phyloP scores from a whole-genome alignment of 2,888 invertebrate genomes.

The Coenonympha glycerion region DNA sequence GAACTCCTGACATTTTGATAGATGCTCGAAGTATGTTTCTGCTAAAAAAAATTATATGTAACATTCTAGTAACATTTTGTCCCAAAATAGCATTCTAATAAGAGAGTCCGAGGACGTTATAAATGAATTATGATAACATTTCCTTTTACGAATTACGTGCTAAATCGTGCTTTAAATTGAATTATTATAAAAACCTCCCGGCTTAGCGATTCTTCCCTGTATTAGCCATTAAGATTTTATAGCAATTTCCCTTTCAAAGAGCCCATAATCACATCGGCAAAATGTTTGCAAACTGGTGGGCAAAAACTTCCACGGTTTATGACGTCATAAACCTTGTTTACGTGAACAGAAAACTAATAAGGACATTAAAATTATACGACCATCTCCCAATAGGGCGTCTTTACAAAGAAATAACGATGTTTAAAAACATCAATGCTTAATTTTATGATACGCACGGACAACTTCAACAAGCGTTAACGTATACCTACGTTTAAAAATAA shows the following conservation, averaged over 20 bases:
- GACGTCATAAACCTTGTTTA: constrained; percentile 54
- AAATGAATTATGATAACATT: constrained; percentile 1
- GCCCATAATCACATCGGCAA: constrained; percentile 22
- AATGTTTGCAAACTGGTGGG: constrained; percentile 31
- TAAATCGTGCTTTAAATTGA: constrained; percentile 9
- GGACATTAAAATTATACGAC: constrained; percentile 61
- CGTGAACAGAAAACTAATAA: constrained; percentile 57
- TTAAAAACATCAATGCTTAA: constrained; percentile 57
- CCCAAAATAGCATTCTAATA: not conserved
- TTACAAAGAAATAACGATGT: constrained; percentile 58
- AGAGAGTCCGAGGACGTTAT: not conserved
- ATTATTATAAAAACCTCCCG: constrained; percentile 3
- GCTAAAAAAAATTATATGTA: too few species aligned
- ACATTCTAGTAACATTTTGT: too few species aligned
- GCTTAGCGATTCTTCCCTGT: constrained; percentile 7
- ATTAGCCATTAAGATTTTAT: constrained; percentile 21
- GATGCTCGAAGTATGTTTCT: too few species aligned
- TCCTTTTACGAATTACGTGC: not conserved
- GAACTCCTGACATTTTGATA: too few species aligned
- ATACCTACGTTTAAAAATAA: not conserved
- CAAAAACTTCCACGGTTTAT: constrained; percentile 47
- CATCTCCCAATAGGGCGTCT: constrained; percentile 44
- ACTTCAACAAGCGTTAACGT: constrained; percentile 26
- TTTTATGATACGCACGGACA: constrained; percentile 54
- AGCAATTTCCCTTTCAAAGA: constrained; percentile 19